Conservation (phyloP, 2,888 invertebrate genomes). For the Micropterix aruncella region DNA sequence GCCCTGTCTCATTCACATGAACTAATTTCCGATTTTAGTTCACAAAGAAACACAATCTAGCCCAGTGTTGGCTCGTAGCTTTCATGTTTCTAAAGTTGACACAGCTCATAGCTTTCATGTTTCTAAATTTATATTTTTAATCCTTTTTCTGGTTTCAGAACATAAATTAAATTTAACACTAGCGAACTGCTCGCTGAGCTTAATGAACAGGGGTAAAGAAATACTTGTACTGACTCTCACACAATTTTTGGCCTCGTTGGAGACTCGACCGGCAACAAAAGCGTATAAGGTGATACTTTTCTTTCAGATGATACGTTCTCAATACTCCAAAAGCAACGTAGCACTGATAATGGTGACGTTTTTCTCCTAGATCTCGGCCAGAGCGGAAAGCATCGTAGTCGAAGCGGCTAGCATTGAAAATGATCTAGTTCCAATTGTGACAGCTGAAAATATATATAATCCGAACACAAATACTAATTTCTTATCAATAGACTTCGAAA, state of each 20-base stretch:
- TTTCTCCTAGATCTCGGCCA: slow-evolving; percentile 47
- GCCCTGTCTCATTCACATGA: no score
- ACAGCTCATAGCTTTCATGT: no score
- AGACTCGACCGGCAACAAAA: slow-evolving; percentile 50
- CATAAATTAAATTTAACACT: slow-evolving; percentile 64
- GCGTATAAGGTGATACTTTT: slow-evolving; percentile 41
- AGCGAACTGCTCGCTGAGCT: slow-evolving; percentile 54
- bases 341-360: no score
- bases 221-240: slow-evolving; percentile 57
- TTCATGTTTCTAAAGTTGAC: no score
- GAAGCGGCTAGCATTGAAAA: slow-evolving; percentile 63
- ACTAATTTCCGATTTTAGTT: no score
- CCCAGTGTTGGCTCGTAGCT: no score
- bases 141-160: no score
- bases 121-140: no score
- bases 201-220: slow-evolving; percentile 54
- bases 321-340: no score
- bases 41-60: no score
- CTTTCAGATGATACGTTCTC: neutral
- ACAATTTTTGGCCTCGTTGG: slow-evolving; percentile 53
- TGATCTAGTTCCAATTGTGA: slow-evolving; percentile 54
- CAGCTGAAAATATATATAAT: slow-evolving; percentile 26
- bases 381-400: slow-evolving; percentile 61
- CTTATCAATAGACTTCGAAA: slow-evolving; percentile 60
- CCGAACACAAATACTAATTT: slow-evolving; percentile 54